Conservation (phyloP, 2,888 invertebrate species). For the Sycophila texana region DNA sequence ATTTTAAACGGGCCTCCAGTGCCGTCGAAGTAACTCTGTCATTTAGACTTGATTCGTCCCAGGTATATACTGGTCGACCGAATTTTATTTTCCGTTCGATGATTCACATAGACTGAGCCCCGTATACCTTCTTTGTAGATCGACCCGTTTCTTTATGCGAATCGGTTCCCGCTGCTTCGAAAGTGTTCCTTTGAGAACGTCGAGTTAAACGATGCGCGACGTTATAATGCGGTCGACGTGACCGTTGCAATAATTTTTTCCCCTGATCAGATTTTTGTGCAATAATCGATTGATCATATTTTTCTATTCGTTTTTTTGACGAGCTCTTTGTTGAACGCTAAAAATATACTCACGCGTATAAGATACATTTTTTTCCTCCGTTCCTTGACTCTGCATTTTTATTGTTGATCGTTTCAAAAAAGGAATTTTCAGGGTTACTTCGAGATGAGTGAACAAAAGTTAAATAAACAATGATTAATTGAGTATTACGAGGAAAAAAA, state of each 20-base stretch:
- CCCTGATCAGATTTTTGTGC: not conserved
- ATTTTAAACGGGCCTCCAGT: conserved; percentile 33
- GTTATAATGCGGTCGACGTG: not conserved
- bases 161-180: not conserved
- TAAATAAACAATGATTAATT: no score
- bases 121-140: not conserved
- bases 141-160: not conserved
- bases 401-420: not conserved
- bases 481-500: conserved; percentile 37
- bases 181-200: not conserved
- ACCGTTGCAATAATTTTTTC: conserved; percentile 30
- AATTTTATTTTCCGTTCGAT: not conserved
- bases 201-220: not conserved
- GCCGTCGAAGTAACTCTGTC: conserved; percentile 52
- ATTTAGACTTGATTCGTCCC: conserved; percentile 26
- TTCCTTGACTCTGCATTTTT: not conserved
- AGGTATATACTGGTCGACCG: not conserved
- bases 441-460: conserved; percentile 3
- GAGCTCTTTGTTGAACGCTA: not conserved
- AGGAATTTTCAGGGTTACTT: conserved; percentile 50
- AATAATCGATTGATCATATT: not conserved
- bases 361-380: no score
- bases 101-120: conserved; percentile 8
- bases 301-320: conserved; percentile 12
- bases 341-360: conserved; percentile 1